These are phyloP conservation scores for Oenanthe melanoleuca DNA, from an alignment of 2,113 vertebrate genomes.

Conservation along the genomic window DNA sequence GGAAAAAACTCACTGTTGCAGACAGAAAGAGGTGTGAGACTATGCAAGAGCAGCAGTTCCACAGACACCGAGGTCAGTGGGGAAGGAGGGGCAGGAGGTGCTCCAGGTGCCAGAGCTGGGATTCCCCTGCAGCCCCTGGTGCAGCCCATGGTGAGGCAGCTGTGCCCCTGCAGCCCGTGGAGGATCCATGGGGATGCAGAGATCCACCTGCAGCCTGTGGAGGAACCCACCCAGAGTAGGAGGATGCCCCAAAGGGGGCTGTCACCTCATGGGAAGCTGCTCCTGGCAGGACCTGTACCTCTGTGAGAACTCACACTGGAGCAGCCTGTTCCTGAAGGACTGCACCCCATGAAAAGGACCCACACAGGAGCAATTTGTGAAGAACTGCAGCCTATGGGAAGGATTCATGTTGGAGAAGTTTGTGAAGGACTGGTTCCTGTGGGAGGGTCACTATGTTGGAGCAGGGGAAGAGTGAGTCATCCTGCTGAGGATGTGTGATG, in stretches of 20 bases:
- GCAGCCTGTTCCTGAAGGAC: background rate
- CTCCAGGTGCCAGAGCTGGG: fast-evolving
- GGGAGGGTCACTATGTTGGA: background rate
- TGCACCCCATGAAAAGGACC: too few species aligned
- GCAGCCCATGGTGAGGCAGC: background rate
- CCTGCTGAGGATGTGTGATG: background rate
- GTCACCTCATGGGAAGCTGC: fast-evolving
- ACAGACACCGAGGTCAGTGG: background rate
- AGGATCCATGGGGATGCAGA: too few species aligned
- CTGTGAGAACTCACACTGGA: fast-evolving
- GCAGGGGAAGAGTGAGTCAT: background rate
- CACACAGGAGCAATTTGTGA: background rate
- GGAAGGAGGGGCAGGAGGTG: background rate
- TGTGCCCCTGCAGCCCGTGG: background rate
- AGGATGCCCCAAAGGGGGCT: background rate
- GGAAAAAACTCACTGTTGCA: background rate
- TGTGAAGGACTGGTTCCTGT: background rate
- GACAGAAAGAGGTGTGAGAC: background rate
- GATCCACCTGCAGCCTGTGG: background rate
- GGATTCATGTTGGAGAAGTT: background rate
- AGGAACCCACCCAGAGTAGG: background rate
- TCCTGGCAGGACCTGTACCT: background rate
- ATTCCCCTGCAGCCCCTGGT: background rate
- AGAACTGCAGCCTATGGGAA: background rate
- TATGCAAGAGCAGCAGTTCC: fast-evolving